A percentile compares a stretch with the other conserved stretches of the same genome.
Evolutionary conservation across 2,113 vertebrate genomes (phyloP).

Genomic region (Dipodomys stephensi): DNA sequence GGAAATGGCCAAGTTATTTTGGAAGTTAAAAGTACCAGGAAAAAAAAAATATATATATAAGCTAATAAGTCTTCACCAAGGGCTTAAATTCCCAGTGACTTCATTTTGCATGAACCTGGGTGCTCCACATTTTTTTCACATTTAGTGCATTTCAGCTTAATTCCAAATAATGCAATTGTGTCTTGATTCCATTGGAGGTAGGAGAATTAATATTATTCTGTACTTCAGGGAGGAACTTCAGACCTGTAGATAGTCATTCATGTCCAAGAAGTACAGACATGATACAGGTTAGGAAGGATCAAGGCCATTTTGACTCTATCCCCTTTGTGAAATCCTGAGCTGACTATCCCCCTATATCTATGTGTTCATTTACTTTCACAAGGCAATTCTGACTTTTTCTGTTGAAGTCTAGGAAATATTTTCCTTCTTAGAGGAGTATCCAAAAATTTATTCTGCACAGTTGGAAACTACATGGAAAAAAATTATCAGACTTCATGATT

Average conservation of each 20-base stretch:
- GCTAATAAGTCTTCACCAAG: not conserved
- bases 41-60: not conserved
- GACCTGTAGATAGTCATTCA: not conserved
- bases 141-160: not conserved
- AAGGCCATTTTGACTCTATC: not conserved
- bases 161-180: not conserved
- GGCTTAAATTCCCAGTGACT: not conserved
- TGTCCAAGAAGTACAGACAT: not conserved
- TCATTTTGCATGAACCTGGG: not conserved
- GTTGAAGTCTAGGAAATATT: not conserved
- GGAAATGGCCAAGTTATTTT: not conserved
- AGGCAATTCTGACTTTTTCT: not conserved
- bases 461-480: not conserved
- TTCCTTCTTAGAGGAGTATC: not conserved
- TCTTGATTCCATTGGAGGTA: not conserved
- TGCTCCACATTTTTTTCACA: not conserved
- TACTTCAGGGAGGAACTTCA: not conserved
- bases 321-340: not conserved
- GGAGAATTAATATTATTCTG: not conserved
- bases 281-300: not conserved
- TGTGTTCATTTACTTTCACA: not conserved
- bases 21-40: not conserved
- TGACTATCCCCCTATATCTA: not conserved
- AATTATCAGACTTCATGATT: not conserved
- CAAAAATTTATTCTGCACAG: not conserved